These are phyloP conservation scores for Pararge aegeria DNA, from an alignment of 1,140 invertebrate species.

Conservation along the genomic window DNA sequence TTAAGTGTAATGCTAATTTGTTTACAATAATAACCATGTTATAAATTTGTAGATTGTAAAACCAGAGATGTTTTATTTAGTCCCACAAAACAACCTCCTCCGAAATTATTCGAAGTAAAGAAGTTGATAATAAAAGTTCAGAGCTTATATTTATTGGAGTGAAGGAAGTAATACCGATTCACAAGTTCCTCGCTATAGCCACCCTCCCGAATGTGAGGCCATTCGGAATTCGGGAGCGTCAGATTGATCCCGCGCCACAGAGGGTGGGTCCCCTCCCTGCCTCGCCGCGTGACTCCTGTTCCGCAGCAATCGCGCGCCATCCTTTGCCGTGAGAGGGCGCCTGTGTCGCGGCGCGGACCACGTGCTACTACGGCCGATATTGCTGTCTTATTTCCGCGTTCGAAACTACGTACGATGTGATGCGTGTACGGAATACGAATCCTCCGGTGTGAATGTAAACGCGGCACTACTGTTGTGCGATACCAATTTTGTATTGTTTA, in stretches of 20 bases:
- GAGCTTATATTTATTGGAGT: slow-evolving; percentile 19
- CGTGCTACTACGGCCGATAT: slow-evolving; percentile 8
- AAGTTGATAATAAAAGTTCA: slow-evolving; percentile 20
- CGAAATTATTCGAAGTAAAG: slow-evolving; percentile 12
- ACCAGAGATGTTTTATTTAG: slow-evolving; percentile 48
- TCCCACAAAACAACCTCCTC: slow-evolving; percentile 1
- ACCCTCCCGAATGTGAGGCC: slow-evolving; percentile 33
- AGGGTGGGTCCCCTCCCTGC: slow-evolving; percentile 60
- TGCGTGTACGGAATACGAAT: slow-evolving; percentile 62
- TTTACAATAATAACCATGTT: slow-evolving; percentile 50
- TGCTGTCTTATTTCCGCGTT: slow-evolving; percentile 45
- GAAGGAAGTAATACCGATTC: slow-evolving; percentile 24
- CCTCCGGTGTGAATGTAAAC: slow-evolving; percentile 35
- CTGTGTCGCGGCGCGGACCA: slow-evolving; percentile 22
- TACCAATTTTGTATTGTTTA: slow-evolving; percentile 36
- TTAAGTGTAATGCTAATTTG: slow-evolving; percentile 55
- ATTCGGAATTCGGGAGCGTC: slow-evolving; percentile 46
- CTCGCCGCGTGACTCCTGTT: slow-evolving; percentile 32
- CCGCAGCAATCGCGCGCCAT: slow-evolving; percentile 68
- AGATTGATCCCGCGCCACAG: slow-evolving; percentile 59
- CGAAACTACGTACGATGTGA: slow-evolving; percentile 50
- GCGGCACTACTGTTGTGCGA: slow-evolving; percentile 52
- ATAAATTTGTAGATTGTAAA: slow-evolving; percentile 57
- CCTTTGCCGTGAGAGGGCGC: slow-evolving; percentile 67
- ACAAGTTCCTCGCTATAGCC: slow-evolving; percentile 22